phyloP scores from a whole-genome alignment of 2,888 invertebrate genomes.

The Caradrina kadenii region DNA sequence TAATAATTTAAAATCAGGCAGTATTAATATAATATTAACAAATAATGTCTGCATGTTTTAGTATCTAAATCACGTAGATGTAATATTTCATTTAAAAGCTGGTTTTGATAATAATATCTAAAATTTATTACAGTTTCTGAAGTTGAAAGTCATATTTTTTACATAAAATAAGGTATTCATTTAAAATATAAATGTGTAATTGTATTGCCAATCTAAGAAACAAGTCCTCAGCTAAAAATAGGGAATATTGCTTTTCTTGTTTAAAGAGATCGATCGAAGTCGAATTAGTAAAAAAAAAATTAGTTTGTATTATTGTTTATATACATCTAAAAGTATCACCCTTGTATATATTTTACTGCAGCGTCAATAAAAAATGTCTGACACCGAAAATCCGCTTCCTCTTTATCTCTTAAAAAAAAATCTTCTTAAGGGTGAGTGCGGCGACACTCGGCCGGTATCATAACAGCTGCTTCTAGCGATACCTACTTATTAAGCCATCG shows the following conservation, averaged over 20 bases:
- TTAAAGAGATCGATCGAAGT: no score
- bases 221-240: background rate
- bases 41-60: background rate
- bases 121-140: slow-evolving; percentile 38
- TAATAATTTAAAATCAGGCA: no score
- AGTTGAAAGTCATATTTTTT: slow-evolving; percentile 15
- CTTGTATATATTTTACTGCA: background rate
- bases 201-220: background rate
- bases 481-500: slow-evolving; percentile 89
- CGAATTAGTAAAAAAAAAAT: no score
- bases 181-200: background rate
- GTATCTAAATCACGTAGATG: slow-evolving; percentile 2
- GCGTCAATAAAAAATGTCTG: background rate
- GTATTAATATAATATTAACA: no score
- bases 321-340: no score
- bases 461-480: slow-evolving; percentile 89
- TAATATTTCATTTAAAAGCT: slow-evolving; percentile 21
- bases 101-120: slow-evolving; percentile 12
- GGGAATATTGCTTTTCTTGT: no score
- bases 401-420: slow-evolving; percentile 69
- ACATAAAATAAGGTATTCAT: slow-evolving; percentile 13
- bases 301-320: background rate
- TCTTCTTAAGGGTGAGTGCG: slow-evolving; percentile 85
- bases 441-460: slow-evolving; percentile 89
- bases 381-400: slow-evolving; percentile 69